Base-by-base conservation (phyloP, 2,888 invertebrate genomes). In the Sycophila texana region DNA sequence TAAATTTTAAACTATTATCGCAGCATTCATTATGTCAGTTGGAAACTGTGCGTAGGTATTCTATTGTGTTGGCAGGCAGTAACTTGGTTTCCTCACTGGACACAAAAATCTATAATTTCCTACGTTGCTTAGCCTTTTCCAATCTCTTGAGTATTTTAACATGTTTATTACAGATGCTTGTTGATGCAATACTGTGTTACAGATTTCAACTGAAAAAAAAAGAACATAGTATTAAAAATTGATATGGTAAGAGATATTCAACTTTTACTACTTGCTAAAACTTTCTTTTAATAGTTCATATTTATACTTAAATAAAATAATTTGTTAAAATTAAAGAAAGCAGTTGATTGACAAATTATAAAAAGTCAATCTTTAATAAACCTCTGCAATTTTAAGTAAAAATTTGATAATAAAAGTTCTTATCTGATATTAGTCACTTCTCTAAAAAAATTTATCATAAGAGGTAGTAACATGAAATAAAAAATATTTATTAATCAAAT, bases 81-180 rank as follows among this genome's bases (percentile, higher is more conserved):
- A 77, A 81, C 79, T 81, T 80, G 58, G 57, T 67, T 79, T 78
- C 63, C 55, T 75, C 67, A 80, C 72, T 80, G 81, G 79, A 75
- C 77, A 82, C 79, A 79, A 76, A 79, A 79, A 79, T 82, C 74
- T 82, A 74, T 79, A 74, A 72, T 67, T 82, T 72, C 39, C 70
- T 71, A 77, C 30, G 26, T 67, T 53, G 47, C 55, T 74, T 67
- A 76, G 71, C 58, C 65, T 77, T 79, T 67, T 72, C 60, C 71
- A 79, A 71, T 72, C 60, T 79, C 79, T 81, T 81, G 81, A 81
- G 79, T 79, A 81, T 81, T 81, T 77, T 77, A 30, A 77, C 74
- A 76, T 70, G 58, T 77, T 79, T 81, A 81, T 75, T 81, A 75
- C 72, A 81, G 72, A 73, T 68, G 16, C 75, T 72, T 72, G 57